Evolutionary conservation across 2,797 vertebrate species (phyloP), one percentile per base, ranked within the genome.

Genomic region (Gymnoscopelus microlampas): DNA sequence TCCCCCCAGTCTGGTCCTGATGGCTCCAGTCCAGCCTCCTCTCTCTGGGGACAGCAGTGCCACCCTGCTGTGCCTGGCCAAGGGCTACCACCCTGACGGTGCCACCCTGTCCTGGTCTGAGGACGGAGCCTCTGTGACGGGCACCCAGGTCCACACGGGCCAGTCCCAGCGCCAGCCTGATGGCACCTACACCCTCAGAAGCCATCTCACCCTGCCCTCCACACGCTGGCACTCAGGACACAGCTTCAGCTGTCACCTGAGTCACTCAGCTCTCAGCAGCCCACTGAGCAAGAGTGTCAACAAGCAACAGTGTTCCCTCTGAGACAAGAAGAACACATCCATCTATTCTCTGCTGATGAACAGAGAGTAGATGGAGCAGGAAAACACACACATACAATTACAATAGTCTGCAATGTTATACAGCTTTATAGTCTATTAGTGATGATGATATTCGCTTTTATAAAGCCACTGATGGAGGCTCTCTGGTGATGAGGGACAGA

Each of bases 51-150:
- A 70, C 53, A 78, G 58, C 48, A 29, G 26, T 29, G 73, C 80
- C 72, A 90, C 84, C 1, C 26, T 92, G 39, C 79, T 89, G 61
- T 93, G 90, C 68, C 63, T 90, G 39, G 44, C 84, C 4, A 81
- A 15, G 10, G 79, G 85, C 53, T 93, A 88, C 77, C 79, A 78
- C 70, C 89, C 85, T 0, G 32, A 77, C 3, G 2, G 12, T 0
- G 3, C 79, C 23, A 48, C 11, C 0, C 74, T 91, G 81, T 50
- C 65, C 65, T 93, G 91, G 90, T 80, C 66, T 49, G 72, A 59
- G 39, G 61, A 84, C 0, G 77, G 80, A 9, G 44, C 0, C 67
- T 24, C 14, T 26, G 57, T 70, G 59, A 10, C 0, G 2, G 23
- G 0, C 39, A 71, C 77, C 0, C 69, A 66, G 51, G 73, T 91